Conservation (phyloP, 2,888 invertebrate species). For the Dynastes grantii region DNA sequence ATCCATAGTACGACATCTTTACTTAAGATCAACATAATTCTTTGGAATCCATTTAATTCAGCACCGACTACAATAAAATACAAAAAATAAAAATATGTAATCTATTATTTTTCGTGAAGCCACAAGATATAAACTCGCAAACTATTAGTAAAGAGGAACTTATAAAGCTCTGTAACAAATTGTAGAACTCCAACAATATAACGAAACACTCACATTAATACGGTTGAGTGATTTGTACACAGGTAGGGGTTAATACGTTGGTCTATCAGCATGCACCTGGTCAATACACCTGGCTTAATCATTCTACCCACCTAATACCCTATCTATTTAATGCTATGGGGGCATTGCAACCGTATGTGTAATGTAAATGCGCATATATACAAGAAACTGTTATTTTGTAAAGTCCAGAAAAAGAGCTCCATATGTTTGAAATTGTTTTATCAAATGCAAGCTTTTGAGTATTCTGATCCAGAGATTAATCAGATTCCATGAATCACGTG, state of each 20-base stretch:
- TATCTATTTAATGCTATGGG: constrained; percentile 31
- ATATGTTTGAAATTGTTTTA: no score
- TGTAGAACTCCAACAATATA: neutral
- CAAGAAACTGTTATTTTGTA: neutral
- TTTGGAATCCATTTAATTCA: no score
- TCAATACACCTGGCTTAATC: constrained; percentile 56
- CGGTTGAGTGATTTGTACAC: constrained; percentile 51
- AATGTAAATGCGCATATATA: neutral
- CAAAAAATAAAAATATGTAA: no score
- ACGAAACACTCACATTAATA: constrained; percentile 1
- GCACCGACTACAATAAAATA: no score
- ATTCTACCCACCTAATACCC: constrained; percentile 41
- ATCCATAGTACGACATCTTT: no score
- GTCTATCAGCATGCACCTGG: constrained; percentile 57
- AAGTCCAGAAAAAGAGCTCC: no score
- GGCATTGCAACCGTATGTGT: constrained; percentile 11
- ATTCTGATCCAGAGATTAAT: no score
- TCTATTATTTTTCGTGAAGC: no score
- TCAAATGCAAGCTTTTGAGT: no score
- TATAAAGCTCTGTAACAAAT: neutral
- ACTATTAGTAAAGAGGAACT: constrained; percentile 8
- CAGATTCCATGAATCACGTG: no score
- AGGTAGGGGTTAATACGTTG: constrained; percentile 52
- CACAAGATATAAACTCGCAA: neutral
- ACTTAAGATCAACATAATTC: no score